Base-by-base conservation (phyloP, 2,797 vertebrate genomes). In the Eulemur albifrons region DNA sequence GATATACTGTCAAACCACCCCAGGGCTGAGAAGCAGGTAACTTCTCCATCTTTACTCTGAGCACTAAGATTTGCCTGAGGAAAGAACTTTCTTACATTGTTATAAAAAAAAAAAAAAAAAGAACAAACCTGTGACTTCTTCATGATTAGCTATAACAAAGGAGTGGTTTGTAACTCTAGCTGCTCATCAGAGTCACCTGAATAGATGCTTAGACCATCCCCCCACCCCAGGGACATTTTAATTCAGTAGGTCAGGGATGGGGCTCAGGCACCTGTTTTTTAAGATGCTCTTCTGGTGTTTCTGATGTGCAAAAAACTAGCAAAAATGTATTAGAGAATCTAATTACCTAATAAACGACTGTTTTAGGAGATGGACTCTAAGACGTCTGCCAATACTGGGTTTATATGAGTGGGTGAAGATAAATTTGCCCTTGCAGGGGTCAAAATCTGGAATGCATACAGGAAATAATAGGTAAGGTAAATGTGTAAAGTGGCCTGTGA, bases 1-100 rank as follows among this genome's bases (percentile, higher is more conserved):
- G 83, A 83, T 83, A 82, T 13, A 79, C 88, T 97, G 94, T 97
- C 95, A 97, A 96, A 95, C 70, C 38, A 89, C 79, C 76, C 43
- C 25, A 90, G 84, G 75, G 72, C 97, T 94, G 76, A 79, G 52
- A 95, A 69, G 91, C 81, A 92, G 86, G 70, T 92, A 95, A 67
- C 45, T 76, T 95, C 43, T 90, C 13, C 35, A 2, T 84, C 40
- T 94, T 70, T 94, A 93, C 48, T 87, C n/a, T 84, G 48, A 97
- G 50, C 70, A 79, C n/a, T 80, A 81, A 65, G 40, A 77, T 84
- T 96, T 97, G 92, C 96, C 93, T 59, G 72, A 70, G 96, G 96
- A 95, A 85, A 96, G 45, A 92, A 84, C n/a, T 96, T 93, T 63
- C 80, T 92, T 94, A 48, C 20, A 48, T 52, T 90, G 61, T 79